A percentile compares a stretch with the other conserved stretches of the same genome.
Conservation (phyloP, 1,140 invertebrate genomes). For the Stegodyphus dumicola region DNA sequence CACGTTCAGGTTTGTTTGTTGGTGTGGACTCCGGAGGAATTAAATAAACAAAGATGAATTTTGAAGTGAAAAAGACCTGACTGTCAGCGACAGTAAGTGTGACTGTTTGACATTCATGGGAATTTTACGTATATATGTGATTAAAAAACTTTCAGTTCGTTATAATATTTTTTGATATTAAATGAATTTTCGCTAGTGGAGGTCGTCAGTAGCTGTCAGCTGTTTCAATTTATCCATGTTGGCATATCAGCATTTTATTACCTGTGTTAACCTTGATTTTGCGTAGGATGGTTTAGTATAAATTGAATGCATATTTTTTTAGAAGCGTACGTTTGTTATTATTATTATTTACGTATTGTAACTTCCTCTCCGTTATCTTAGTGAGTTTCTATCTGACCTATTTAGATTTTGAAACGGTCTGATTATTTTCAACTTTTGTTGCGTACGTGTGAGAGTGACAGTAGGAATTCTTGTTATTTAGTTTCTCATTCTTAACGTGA, state of each 20-base stretch:
- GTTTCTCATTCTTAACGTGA: constrained; percentile 9
- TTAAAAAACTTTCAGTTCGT: not conserved
- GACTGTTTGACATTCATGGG: not conserved
- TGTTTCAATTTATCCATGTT: constrained; percentile 55
- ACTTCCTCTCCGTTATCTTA: not conserved
- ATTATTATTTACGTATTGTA: constrained; percentile 1
- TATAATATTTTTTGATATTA: not conserved
- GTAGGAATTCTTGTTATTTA: constrained; percentile 22
- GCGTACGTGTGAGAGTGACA: constrained; percentile 36
- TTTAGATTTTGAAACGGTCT: constrained; percentile 55
- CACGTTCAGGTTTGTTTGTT: constrained; percentile 50
- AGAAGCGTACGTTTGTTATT: not conserved
- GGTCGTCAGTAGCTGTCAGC: constrained; percentile 42
- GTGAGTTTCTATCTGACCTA: constrained; percentile 38
- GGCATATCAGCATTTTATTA: constrained; percentile 49
- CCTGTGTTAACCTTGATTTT: constrained; percentile 29
- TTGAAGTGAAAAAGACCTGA: constrained; percentile 8
- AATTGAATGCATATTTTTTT: not conserved
- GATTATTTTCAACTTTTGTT: constrained; percentile 29
- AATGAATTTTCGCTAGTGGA: constrained; percentile 15
- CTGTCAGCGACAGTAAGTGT: constrained; percentile 20
- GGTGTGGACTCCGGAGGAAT: constrained; percentile 19
- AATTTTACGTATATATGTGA: not conserved
- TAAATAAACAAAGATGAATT: constrained; percentile 51
- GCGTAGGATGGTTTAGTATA: not conserved